Evolutionary conservation across 2,113 vertebrate species (phyloP).

Genomic region (Cyanocitta stelleri): DNA sequence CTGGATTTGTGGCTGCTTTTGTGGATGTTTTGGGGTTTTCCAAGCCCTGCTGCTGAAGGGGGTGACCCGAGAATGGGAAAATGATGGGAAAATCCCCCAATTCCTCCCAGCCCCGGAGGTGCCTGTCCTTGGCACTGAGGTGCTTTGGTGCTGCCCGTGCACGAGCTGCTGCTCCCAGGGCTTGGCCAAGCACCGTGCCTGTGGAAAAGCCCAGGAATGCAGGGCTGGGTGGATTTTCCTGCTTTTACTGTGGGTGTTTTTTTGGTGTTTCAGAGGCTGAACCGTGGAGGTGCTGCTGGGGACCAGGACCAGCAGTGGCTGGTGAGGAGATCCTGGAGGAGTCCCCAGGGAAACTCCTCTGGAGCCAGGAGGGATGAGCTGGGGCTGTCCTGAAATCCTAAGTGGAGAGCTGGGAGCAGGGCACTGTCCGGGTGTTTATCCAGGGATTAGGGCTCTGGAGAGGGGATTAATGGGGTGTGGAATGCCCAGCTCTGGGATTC

Average conservation of each 20-base stretch:
- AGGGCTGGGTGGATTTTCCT: not conserved
- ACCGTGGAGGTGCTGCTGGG: rapidly evolving
- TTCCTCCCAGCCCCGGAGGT: not conserved
- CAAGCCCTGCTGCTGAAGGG: not conserved
- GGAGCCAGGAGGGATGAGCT: not conserved
- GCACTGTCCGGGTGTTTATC: not conserved
- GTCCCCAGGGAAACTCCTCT: not conserved
- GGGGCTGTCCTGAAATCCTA: not conserved
- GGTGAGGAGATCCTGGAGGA: not conserved
- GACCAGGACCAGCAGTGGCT: rapidly evolving
- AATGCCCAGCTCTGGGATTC: not conserved
- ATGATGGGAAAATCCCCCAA: not conserved
- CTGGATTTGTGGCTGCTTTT: not conserved
- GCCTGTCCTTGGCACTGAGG: not conserved
- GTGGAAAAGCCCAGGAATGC: not conserved
- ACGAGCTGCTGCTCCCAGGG: not conserved
- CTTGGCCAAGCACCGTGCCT: not conserved
- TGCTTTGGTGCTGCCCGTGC: not conserved
- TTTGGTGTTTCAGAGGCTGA: not conserved
- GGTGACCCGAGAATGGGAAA: not conserved
- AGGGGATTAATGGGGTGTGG: not conserved
- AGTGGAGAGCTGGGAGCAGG: not conserved
- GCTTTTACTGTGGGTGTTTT: not conserved
- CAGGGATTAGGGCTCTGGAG: not conserved
- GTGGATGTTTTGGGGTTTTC: not conserved